These are phyloP conservation scores for Physella acuta DNA, from an alignment of 1,140 invertebrate genomes.

Conservation along the genomic window DNA sequence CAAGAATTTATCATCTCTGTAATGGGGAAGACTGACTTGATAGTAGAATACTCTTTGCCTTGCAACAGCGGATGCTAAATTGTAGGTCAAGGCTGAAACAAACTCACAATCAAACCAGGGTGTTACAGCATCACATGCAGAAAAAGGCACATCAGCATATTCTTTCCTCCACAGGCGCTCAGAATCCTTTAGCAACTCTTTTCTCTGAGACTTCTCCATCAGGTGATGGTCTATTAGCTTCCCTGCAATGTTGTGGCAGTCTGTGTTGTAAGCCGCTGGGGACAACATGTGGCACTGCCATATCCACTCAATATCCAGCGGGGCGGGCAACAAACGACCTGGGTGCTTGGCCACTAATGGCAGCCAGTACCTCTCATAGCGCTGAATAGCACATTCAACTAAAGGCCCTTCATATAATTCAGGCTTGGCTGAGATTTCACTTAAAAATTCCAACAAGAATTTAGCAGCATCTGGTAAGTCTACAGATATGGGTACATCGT, in stretches of 20 bases:
- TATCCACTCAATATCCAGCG: slow-evolving; percentile 64
- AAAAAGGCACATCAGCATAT: slow-evolving; percentile 45
- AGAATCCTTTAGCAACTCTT: slow-evolving; percentile 32
- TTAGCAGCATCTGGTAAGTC: slow-evolving; percentile 32
- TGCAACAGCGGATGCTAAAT: slow-evolving; percentile 56
- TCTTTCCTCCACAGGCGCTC: slow-evolving; percentile 40
- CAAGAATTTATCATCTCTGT: slow-evolving; percentile 58
- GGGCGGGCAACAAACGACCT: slow-evolving; percentile 50
- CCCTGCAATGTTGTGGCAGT: slow-evolving; percentile 56
- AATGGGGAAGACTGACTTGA: slow-evolving; percentile 64
- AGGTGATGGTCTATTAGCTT: slow-evolving; percentile 58
- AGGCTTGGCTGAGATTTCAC: slow-evolving; percentile 28
- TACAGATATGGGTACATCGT: slow-evolving; percentile 21
- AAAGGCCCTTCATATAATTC: slow-evolving; percentile 31
- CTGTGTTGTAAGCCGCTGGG: slow-evolving; percentile 57
- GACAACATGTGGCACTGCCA: slow-evolving; percentile 63
- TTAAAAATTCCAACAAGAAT: slow-evolving; percentile 38
- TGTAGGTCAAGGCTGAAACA: slow-evolving; percentile 45
- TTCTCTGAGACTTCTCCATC: slow-evolving; percentile 40
- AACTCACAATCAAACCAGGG: slow-evolving; percentile 32
- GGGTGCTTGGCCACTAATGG: slow-evolving; percentile 56
- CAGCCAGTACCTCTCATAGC: slow-evolving; percentile 62
- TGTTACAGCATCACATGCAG: slow-evolving; percentile 32
- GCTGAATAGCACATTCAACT: slow-evolving; percentile 51
- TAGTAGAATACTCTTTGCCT: slow-evolving; percentile 59